phyloP scores from a whole-genome alignment of 2,888 invertebrate species.

The Zootermopsis nevadensis region DNA sequence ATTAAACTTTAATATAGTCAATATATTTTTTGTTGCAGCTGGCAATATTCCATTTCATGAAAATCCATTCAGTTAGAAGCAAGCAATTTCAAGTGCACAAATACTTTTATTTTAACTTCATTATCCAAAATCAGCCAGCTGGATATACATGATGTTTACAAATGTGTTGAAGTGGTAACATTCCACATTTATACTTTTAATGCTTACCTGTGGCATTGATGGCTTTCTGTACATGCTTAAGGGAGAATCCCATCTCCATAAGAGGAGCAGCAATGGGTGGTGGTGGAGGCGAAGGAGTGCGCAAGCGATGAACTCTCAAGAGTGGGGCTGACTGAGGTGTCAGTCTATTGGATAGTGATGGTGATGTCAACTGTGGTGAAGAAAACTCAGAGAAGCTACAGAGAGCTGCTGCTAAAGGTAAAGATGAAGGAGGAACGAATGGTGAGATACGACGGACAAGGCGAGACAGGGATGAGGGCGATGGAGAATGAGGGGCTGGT shows the following conservation, averaged over 20 bases:
- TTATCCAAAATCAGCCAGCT: too few relatives aligned
- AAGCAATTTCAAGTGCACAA: not conserved
- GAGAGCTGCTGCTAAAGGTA: conserved; percentile 54
- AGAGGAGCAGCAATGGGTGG: conserved; percentile 68
- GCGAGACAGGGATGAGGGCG: conserved; percentile 45
- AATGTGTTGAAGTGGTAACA: too few relatives aligned
- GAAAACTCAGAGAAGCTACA: conserved; percentile 53
- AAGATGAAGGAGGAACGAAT: conserved; percentile 57
- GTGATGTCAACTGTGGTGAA: conserved; percentile 50
- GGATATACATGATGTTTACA: too few relatives aligned
- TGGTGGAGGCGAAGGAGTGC: conserved; percentile 63
- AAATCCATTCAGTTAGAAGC: too few relatives aligned
- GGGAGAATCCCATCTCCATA: conserved; percentile 73
- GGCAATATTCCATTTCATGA: too few relatives aligned
- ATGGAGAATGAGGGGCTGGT: conserved; percentile 24
- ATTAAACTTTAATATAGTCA: too few relatives aligned
- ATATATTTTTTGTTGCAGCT: too few relatives aligned
- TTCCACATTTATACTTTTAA: too few relatives aligned
- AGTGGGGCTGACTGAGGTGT: conserved; percentile 51
- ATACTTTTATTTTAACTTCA: not conserved
- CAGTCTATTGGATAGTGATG: conserved; percentile 35
- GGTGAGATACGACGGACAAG: conserved; percentile 46
- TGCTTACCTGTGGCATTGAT: conserved; percentile 65
- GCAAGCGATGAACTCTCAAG: conserved; percentile 50
- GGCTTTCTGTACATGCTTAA: conserved; percentile 69